phyloP scores from a whole-genome alignment of 2,797 vertebrate genomes.

The Antennarius maculatus region DNA sequence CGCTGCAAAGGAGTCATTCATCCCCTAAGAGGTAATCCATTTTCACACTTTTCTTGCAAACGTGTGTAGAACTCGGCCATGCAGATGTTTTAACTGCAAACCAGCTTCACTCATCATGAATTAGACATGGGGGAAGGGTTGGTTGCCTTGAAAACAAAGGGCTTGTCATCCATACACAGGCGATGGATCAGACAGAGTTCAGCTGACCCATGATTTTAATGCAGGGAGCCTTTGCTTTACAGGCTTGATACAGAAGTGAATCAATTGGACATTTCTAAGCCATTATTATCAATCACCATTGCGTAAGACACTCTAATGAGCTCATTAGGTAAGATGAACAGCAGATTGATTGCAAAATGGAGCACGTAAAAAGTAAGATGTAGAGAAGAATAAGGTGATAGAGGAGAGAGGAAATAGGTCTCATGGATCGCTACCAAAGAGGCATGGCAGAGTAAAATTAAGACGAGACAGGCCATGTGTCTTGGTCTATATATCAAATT shows the following conservation, averaged over 20 bases:
- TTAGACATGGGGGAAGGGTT: conserved; percentile 18
- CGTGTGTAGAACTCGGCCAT: conserved; percentile 15
- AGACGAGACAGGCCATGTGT: conserved; percentile 53
- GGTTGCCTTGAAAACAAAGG: conserved; percentile 45
- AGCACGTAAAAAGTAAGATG: conserved; percentile 70
- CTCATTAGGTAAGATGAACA: conserved; percentile 78
- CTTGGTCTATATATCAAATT: conserved; percentile 25
- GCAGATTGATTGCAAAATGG: conserved; percentile 75
- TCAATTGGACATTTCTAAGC: conserved; percentile 69
- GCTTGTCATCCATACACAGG: conserved; percentile 14
- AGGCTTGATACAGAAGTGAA: conserved; percentile 68
- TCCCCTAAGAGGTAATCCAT: neutral
- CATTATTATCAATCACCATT: conserved; percentile 78
- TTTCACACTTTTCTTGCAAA: conserved; percentile 39
- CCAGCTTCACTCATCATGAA: conserved; percentile 23
- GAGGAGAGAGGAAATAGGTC: conserved; percentile 77
- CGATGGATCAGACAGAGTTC: conserved; percentile 26
- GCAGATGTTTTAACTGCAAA: conserved; percentile 39
- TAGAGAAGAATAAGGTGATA: conserved; percentile 70
- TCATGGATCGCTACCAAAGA: conserved; percentile 66
- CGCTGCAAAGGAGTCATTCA: conserved; percentile 25
- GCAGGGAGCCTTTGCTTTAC: conserved; percentile 52
- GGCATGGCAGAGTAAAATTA: conserved; percentile 55
- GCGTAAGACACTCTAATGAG: conserved; percentile 76
- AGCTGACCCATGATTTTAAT: conserved; percentile 51